Conservation (phyloP, 1,140 invertebrate species). For the Microplitis mediator region DNA sequence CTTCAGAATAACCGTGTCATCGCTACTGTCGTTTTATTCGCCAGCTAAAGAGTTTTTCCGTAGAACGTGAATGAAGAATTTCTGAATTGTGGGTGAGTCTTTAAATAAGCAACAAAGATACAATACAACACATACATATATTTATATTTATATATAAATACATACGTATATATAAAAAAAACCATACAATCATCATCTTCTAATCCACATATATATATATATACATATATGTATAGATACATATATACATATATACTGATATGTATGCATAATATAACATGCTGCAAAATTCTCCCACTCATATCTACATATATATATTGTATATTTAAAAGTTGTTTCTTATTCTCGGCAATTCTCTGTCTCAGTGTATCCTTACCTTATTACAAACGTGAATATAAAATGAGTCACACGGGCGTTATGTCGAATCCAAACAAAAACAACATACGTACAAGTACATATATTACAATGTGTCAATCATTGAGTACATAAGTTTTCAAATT, state of each 20-base stretch:
- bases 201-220: no score
- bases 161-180: no score
- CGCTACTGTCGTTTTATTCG: not conserved
- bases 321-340: no score
- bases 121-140: not conserved
- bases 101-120: constrained; percentile 3
- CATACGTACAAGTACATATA: no score
- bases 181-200: no score
- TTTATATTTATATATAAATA: not conserved
- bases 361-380: constrained; percentile 1
- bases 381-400: constrained; percentile 17
- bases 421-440: constrained; percentile 28
- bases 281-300: not conserved
- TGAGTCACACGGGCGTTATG: constrained; percentile 29
- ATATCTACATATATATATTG: no score
- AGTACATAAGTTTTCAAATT: no score
- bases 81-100: constrained; percentile 8
- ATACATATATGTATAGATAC: no score
- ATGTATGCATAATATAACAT: not conserved
- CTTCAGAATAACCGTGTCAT: not conserved
- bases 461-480: no score
- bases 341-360: not conserved
- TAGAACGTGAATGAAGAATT: not conserved
- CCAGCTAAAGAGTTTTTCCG: not conserved
- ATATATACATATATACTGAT: no score